Evolutionary conservation across 2,888 invertebrate genomes (phyloP), one percentile per base, ranked within the genome.

Genomic region (Dexiosoma caninum): DNA sequence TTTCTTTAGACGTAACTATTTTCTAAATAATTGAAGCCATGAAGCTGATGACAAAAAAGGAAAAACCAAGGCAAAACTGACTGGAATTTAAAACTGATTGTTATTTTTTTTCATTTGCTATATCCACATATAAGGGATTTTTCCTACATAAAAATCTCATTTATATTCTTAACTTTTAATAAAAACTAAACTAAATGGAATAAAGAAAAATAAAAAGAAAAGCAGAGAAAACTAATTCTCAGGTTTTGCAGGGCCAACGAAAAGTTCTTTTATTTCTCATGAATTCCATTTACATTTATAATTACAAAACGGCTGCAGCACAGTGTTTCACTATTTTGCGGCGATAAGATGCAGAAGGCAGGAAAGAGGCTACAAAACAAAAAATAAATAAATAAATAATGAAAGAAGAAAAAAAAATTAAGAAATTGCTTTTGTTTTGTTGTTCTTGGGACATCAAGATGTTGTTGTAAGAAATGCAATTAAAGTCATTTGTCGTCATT

Each of bases 241-340:
- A 80, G 55, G 75, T 44, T 53, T 75, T 66, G 42, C 40, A 66
- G 30, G 42, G 60, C 46, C 66, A 76, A 53, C 37, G 55, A 51
- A 67, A 59, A 66, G 49, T 60, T n/a, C n/a, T n/a, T 76, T 80
- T 60, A 67, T 76, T 79, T 80, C 80, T 76, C 76, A 76, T 80
- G 80, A 80, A 80, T 80, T 80, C 76, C 80, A 80, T 80, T 80
- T 80, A 76, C 80, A 80, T 80, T 80, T 80, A 80, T 76, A 80
- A 80, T 80, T 80, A 80, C 66, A 70, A 53, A 67, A 66, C 78
- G 55, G 67, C 30, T 44, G 53, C 66, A 66, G 53, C 66, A 66
- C 62, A 69, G 46, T 57, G n/a, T 27, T 23, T 49, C 70, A 69
- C 51, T 53, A 42, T 66, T 27, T 35, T 69, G 75, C 40, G 67